Conservation (phyloP, 2,113 vertebrate species). For the Paracanthobrama guichenoti region DNA sequence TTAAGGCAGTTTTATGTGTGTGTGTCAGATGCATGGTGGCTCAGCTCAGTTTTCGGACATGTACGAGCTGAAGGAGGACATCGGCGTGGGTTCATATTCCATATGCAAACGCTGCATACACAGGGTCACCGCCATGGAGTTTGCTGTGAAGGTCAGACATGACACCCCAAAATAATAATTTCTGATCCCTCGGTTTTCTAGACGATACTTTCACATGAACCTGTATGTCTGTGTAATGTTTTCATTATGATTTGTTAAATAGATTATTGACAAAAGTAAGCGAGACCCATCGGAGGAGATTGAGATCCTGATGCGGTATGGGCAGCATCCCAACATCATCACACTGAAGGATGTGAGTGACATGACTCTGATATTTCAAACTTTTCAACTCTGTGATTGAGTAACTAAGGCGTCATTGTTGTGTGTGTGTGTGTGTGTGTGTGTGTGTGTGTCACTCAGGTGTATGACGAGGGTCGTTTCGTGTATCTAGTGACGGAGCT, state of each 20-base stretch:
- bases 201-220: too few relatives aligned
- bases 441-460: slow-evolving; percentile 70
- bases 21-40: slow-evolving; percentile 84
- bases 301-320: slow-evolving; percentile 95
- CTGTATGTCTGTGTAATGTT: neutral
- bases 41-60: slow-evolving; percentile 86
- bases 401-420: slow-evolving; percentile 3
- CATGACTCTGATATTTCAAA: neutral
- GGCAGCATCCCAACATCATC: slow-evolving; percentile 97
- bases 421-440: neutral
- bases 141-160: slow-evolving; percentile 90
- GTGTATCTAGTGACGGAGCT: slow-evolving; percentile 94
- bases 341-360: slow-evolving; percentile 93
- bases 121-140: slow-evolving; percentile 87
- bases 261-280: slow-evolving; percentile 92
- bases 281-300: slow-evolving; percentile 97
- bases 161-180: neutral
- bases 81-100: slow-evolving; percentile 95
- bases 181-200: neutral
- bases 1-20: neutral
- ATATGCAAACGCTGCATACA: slow-evolving; percentile 95
- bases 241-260: neutral
- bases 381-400: neutral
- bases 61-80: slow-evolving; percentile 95
- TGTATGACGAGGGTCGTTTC: slow-evolving; percentile 91